A percentile compares a stretch with the other conserved stretches of the same genome.
Evolutionary conservation across 2,888 invertebrate species (phyloP).

Genomic region (Abrostola triplasia): DNA sequence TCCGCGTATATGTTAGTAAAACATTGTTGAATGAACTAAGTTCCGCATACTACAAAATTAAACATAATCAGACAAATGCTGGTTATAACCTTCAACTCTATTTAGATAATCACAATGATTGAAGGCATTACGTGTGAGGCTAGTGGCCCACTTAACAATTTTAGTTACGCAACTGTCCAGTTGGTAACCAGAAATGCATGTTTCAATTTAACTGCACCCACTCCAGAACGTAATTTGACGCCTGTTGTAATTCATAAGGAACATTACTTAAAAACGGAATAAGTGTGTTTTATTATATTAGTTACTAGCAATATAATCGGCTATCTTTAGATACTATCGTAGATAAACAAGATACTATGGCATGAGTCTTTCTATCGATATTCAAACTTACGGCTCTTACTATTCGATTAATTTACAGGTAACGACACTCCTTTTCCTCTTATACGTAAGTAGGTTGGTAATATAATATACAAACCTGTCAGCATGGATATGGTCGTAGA

Average conservation of each 20-base stretch:
- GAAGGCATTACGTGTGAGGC: slow-evolving; percentile 14
- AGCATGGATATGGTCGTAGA: slow-evolving; percentile 98
- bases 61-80: slow-evolving; percentile 7
- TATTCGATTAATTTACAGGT: no score
- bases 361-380: no score
- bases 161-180: slow-evolving; percentile 11
- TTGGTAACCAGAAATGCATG: slow-evolving; percentile 33
- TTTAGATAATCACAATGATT: slow-evolving; percentile 22
- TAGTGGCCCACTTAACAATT: slow-evolving; percentile 32
- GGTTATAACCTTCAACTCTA: slow-evolving; percentile 38
- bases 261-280: no score
- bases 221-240: slow-evolving; percentile 11
- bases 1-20: background rate
- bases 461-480: slow-evolving; percentile 88
- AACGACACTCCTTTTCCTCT: background rate
- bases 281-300: no score
- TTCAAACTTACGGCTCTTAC: no score
- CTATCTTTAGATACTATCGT: no score
- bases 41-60: slow-evolving; percentile 18
- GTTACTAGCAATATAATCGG: no score
- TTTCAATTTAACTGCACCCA: slow-evolving; percentile 22
- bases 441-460: slow-evolving; percentile 10
- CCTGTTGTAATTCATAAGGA: background rate
- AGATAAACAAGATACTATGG: no score
- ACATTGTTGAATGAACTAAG: background rate